phyloP scores from a whole-genome alignment of 2,113 vertebrate genomes.

The Sciurus niger region DNA sequence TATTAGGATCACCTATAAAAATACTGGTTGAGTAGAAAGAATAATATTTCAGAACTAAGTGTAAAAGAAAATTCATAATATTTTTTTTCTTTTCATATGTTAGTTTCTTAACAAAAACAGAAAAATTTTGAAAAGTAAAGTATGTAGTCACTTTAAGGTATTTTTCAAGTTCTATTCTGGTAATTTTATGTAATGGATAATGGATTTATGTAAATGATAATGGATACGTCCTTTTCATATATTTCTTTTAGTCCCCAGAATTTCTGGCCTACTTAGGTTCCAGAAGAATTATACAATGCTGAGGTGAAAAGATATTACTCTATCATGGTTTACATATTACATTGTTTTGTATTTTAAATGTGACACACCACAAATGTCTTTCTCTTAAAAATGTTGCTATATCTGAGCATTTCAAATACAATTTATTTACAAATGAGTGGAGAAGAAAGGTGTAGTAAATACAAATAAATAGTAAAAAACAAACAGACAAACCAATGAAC shows the following conservation, averaged over 20 bases:
- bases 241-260: conserved; percentile 24
- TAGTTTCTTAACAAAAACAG: conserved; percentile 42
- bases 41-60: conserved; percentile 36
- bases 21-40: conserved; percentile 21
- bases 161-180: conserved; percentile 12
- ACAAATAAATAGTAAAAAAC: neutral
- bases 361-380: neutral
- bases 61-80: neutral
- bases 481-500: neutral
- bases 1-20: conserved; percentile 15
- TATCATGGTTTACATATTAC: neutral
- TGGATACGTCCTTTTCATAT: neutral
- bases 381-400: neutral
- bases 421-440: neutral
- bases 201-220: conserved; percentile 33
- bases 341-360: neutral
- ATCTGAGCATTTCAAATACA: neutral
- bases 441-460: neutral
- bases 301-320: conserved; percentile 16
- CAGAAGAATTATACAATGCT: conserved; percentile 54
- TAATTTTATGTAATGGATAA: neutral
- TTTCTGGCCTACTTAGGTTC: neutral
- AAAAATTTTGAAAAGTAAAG: neutral
- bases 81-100: conserved; percentile 11
- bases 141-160: neutral